Conservation (phyloP, 2,797 vertebrate species). For the Holocentrus rufus region DNA sequence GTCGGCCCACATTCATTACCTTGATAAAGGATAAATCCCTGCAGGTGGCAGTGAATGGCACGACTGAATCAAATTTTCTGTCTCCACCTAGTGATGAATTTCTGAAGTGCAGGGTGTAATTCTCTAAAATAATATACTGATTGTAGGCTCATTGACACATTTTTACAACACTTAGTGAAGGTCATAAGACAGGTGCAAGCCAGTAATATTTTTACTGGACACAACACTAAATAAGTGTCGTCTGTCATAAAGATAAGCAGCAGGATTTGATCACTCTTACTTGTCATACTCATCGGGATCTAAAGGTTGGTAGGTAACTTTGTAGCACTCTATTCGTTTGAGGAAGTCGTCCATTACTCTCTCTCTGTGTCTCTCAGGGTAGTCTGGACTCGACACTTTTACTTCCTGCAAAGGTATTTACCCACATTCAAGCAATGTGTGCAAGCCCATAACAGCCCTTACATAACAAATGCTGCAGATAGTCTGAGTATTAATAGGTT, state of each 20-base stretch:
- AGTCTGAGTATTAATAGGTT: constrained; percentile 57
- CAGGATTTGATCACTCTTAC: constrained; percentile 77
- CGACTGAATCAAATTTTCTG: constrained; percentile 5
- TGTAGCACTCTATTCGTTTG: constrained; percentile 97
- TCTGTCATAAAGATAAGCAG: background rate
- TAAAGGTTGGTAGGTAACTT: constrained; percentile 94
- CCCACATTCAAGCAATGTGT: constrained; percentile 33
- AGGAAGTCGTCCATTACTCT: constrained; percentile 98
- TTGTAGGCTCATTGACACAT: no score
- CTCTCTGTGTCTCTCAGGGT: constrained; percentile 93
- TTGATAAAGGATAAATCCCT: constrained; percentile 97
- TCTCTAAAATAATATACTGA: background rate
- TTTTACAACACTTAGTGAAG: no score
- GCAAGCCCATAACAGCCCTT: background rate
- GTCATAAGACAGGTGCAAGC: no score
- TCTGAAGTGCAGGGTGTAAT: constrained; percentile 28
- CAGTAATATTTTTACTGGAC: background rate
- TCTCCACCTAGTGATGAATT: constrained; percentile 55
- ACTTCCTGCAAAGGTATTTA: constrained; percentile 87
- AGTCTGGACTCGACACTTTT: constrained; percentile 97
- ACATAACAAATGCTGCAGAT: background rate
- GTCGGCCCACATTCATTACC: constrained; percentile 96
- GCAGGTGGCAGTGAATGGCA: background rate
- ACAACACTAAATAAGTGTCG: background rate
- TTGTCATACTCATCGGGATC: constrained; percentile 93